Evolutionary conservation across 2,888 invertebrate genomes (phyloP).

Genomic region (Clepsis dumicolana): DNA sequence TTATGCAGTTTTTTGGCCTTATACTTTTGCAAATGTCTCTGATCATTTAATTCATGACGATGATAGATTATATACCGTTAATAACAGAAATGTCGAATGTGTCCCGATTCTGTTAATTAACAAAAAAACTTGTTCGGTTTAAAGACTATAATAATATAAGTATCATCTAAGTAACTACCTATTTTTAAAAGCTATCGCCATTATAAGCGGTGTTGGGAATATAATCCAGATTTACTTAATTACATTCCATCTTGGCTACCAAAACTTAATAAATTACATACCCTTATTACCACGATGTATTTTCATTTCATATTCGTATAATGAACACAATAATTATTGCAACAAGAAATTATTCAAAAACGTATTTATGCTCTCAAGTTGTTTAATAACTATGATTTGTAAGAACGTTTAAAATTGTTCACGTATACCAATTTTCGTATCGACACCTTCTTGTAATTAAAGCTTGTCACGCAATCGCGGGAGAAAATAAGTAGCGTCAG

Average conservation of each 20-base stretch:
- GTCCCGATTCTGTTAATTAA: conserved; percentile 9
- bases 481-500: conserved; percentile 63
- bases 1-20: conserved; percentile 27
- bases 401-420: conserved; percentile 68
- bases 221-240: no score
- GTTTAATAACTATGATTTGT: conserved; percentile 77
- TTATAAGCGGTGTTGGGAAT: no score
- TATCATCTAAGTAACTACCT: no score
- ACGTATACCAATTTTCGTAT: conserved; percentile 77
- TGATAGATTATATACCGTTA: conserved; percentile 29
- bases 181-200: no score
- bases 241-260: no score
- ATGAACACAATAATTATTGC: not conserved
- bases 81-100: not conserved
- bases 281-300: not conserved
- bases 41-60: conserved; percentile 30
- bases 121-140: not conserved
- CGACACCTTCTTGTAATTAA: conserved; percentile 83
- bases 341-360: conserved; percentile 2
- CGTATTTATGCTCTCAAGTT: conserved; percentile 40
- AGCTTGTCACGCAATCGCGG: conserved; percentile 77
- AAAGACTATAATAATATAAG: no score
- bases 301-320: not conserved
- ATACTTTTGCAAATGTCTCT: conserved; percentile 36
- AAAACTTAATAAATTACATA: not conserved